Percentiles rank a stretch among this genome's conserved stretches.
Evolutionary conservation across 2,113 vertebrate genomes (phyloP).

Genomic region (Chlorodrepanis virens): DNA sequence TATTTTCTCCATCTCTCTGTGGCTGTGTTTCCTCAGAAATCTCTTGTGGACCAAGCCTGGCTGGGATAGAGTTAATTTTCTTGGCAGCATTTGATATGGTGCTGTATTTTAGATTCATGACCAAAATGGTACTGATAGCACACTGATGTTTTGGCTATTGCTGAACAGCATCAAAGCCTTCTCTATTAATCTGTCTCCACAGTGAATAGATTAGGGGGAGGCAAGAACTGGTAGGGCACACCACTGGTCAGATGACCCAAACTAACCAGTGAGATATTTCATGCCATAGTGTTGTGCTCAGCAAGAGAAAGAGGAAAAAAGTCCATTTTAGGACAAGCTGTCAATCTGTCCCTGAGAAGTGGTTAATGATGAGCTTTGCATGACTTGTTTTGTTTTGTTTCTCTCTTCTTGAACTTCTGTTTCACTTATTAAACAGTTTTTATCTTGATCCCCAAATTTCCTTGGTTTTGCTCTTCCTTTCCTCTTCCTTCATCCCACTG

Average conservation of each 20-base stretch:
- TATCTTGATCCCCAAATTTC: accelerated
- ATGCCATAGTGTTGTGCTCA: not conserved
- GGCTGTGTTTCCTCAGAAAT: not conserved
- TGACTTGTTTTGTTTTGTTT: not conserved
- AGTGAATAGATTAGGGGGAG: not conserved
- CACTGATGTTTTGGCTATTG: not conserved
- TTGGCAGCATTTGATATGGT: not conserved
- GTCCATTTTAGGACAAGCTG: not conserved
- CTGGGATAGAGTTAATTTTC: not conserved
- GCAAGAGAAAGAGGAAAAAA: not conserved
- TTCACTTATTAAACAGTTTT: not conserved
- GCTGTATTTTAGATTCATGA: not conserved
- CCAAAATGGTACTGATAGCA: not conserved
- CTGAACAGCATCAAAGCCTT: not conserved
- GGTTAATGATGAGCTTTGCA: not conserved
- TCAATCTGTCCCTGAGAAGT: accelerated
- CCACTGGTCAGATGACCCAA: not conserved
- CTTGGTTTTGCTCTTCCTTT: not conserved
- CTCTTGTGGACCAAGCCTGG: not conserved
- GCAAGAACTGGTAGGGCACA: not conserved
- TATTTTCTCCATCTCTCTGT: not conserved
- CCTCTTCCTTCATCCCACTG: not conserved
- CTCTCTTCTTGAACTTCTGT: not conserved
- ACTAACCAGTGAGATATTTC: not conserved
- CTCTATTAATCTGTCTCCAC: not conserved